Evolutionary conservation across 2,113 vertebrate genomes (phyloP), one percentile per base, ranked within the genome.

Genomic region (Elephas maximus): DNA sequence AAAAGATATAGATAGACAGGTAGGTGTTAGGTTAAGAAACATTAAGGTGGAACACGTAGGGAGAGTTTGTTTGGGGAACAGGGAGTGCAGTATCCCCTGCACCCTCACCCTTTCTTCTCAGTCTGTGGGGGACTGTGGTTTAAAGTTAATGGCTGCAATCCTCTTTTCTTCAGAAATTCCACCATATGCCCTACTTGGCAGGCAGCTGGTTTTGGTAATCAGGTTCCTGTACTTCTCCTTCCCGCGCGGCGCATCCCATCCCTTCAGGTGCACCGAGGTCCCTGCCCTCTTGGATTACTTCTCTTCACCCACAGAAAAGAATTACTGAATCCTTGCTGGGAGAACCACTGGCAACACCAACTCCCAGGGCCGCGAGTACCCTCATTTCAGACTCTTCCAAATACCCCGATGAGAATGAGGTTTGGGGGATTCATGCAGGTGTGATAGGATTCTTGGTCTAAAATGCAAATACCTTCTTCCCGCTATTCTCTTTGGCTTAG

Each of bases 161-260:
- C 33, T 87, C 41, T 92, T 87, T 94, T 94, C 90, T 96, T 93
- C 28, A 62, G 90, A 94, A 97, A 85, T 71, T 92, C 60, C 44
- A 92, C 77, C 80, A 74, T 78, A 81, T 1, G 10, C 24, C 90
- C 88, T 93, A 45, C 88, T 90, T 96, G 95, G 83, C 86, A 95
- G 92, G n/a, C 86, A 63, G 65, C 62, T 95, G 67, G 41, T 26
- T 97, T 93, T 80, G 78, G 91, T 96, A 89, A 90, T 78, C 78
- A 88, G 90, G 90, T 77, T 65, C 62, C 74, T 96, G 51, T 48
- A n/a, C 60, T 80, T n/a, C 41, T 76, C 41, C 67, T 74, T 71
- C 44, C 41, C 63, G 15, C 3, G 62, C 33, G 15, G 23, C 14
- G 12, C 0, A n/a, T 20, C 18, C 57, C 57, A 80, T 89, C 86